phyloP scores from a whole-genome alignment of 37 sponge, comb jelly and placozoan species.

The Agelas oroides region DNA sequence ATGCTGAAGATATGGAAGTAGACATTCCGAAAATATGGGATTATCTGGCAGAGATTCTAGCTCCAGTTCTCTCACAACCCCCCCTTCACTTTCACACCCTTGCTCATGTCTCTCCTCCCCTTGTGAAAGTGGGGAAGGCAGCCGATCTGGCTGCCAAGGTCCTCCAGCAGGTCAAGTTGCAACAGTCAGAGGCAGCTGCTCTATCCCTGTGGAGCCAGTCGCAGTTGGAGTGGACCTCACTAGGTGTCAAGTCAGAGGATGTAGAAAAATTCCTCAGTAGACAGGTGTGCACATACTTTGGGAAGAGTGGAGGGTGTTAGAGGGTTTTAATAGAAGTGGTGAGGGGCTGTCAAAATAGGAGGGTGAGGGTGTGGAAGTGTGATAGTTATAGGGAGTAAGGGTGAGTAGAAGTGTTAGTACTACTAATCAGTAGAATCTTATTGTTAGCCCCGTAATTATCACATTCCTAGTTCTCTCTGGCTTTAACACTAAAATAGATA shows the following conservation, averaged over 20 bases:
- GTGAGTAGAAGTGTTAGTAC: too few species aligned
- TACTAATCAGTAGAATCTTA: too few species aligned
- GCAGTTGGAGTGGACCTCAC: neutral
- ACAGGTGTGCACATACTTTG: neutral
- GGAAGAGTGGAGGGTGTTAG: neutral
- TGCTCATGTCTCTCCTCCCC: neutral
- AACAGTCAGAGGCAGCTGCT: neutral
- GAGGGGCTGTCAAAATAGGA: too few species aligned
- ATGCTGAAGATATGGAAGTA: constrained; percentile 71
- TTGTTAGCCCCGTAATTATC: too few species aligned
- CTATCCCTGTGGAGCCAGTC: constrained; percentile 14
- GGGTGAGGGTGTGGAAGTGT: too few species aligned
- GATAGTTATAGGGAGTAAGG: too few species aligned
- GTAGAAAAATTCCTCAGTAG: constrained; percentile 22
- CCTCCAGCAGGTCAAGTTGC: neutral
- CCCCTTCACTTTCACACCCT: constrained; percentile 19
- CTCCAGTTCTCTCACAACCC: constrained; percentile 24
- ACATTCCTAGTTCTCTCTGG: too few species aligned
- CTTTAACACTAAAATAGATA: too few species aligned
- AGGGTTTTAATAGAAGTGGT: too few species aligned
- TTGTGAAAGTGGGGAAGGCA: constrained; percentile 48
- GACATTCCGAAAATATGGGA: constrained; percentile 83
- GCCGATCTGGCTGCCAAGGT: constrained; percentile 41
- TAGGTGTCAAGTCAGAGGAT: constrained; percentile 36
- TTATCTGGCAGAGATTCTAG: constrained; percentile 56